A percentile compares a stretch with the other conserved stretches of the same genome.
phyloP scores from a whole-genome alignment of 2,888 invertebrate genomes.

The Sarcophaga variegata region DNA sequence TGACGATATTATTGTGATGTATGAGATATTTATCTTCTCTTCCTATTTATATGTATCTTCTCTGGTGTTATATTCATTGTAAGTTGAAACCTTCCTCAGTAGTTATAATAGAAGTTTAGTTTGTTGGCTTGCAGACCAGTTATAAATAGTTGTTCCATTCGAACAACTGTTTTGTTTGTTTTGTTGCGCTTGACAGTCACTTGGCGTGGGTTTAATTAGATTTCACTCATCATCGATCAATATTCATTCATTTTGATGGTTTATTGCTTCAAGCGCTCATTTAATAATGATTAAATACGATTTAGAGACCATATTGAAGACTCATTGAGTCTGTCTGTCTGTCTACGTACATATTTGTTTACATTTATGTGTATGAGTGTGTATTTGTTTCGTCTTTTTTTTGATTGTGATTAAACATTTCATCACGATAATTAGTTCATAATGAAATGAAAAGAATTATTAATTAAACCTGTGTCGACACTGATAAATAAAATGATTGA shows the following conservation, averaged over 20 bases:
- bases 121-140: background rate
- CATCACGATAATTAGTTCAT: slow-evolving; percentile 64
- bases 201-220: slow-evolving; percentile 70
- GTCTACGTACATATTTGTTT: too few relatives aligned
- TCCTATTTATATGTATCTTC: background rate
- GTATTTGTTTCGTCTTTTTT: too few relatives aligned
- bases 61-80: slow-evolving; percentile 30
- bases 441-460: slow-evolving; percentile 30
- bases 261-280: slow-evolving; percentile 65
- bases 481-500: too few relatives aligned
- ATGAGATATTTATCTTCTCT: slow-evolving; percentile 70
- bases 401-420: slow-evolving; percentile 20
- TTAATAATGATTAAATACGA: slow-evolving; percentile 62
- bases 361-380: too few relatives aligned
- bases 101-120: slow-evolving; percentile 19
- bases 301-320: slow-evolving; percentile 49
- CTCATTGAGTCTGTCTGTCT: too few relatives aligned
- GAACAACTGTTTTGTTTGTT: slow-evolving; percentile 48
- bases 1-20: slow-evolving; percentile 44
- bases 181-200: slow-evolving; percentile 40
- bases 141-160: slow-evolving; percentile 1
- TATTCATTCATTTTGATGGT: slow-evolving; percentile 66
- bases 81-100: slow-evolving; percentile 67
- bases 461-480: slow-evolving; percentile 28
- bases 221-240: slow-evolving; percentile 70